Percentiles rank a stretch among this genome's conserved stretches.
Conservation (phyloP, 2,888 invertebrate genomes). For the Agonopterix heracliana region DNA sequence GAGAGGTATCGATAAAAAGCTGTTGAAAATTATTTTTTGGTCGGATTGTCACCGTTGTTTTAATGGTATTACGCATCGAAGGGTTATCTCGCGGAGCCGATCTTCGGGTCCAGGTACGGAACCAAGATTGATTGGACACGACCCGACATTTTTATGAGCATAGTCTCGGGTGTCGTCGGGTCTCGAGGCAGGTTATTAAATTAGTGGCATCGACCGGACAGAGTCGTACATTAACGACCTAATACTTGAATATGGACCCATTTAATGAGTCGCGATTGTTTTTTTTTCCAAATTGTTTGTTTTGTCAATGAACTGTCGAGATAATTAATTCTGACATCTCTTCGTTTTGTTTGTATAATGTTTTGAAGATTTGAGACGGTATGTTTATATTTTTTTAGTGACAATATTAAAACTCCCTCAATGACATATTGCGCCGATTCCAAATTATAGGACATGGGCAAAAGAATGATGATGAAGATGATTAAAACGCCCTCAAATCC, state of each 20-base stretch:
- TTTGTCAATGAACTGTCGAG: conserved; percentile 34
- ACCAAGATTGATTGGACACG: conserved; percentile 70
- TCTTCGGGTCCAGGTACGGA: conserved; percentile 59
- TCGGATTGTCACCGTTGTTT: conserved; percentile 75
- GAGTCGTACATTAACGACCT: conserved; percentile 45
- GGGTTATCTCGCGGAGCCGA: conserved; percentile 70
- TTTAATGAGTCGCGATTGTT: conserved; percentile 18
- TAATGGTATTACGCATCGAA: conserved; percentile 75
- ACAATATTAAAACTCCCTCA: too few species aligned
- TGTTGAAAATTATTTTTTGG: conserved; percentile 73
- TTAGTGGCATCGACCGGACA: conserved; percentile 55
- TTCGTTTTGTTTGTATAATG: not conserved
- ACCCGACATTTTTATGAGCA: conserved; percentile 65
- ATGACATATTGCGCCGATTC: too few species aligned
- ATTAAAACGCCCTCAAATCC: too few species aligned
- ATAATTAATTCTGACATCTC: conserved; percentile 20
- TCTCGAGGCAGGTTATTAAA: conserved; percentile 68
- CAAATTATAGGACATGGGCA: too few species aligned
- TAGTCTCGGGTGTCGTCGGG: conserved; percentile 43
- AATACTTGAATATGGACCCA: conserved; percentile 26
- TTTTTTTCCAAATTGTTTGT: conserved; percentile 26
- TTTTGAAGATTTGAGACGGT: too few species aligned
- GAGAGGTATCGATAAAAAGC: conserved; percentile 37
- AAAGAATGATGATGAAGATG: too few species aligned
- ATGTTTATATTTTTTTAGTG: too few species aligned